A percentile compares a stretch with the other conserved stretches of the same genome.
Conservation (phyloP, 2,888 invertebrate genomes). For the Dinocampus coccinellae region DNA sequence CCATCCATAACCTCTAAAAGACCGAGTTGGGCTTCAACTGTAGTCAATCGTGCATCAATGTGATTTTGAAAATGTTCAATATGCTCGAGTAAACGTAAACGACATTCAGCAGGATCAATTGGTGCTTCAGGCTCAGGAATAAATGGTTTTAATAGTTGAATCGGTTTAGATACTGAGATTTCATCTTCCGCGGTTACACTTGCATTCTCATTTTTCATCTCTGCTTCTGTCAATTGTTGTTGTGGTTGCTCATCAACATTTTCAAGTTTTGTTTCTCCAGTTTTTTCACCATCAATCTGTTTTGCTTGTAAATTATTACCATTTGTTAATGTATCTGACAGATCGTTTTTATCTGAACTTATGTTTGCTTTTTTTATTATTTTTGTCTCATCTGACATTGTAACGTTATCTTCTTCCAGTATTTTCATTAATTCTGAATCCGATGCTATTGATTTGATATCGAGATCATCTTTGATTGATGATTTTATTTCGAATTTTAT, state of each 20-base stretch:
- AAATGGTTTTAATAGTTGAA: slow-evolving; percentile 49
- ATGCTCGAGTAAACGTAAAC: slow-evolving; percentile 82
- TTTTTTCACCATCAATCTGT: slow-evolving; percentile 12
- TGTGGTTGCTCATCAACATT: slow-evolving; percentile 36
- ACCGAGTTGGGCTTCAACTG: slow-evolving; percentile 82
- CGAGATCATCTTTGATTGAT: slow-evolving; percentile 59
- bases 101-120: slow-evolving; percentile 84
- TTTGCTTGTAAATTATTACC: slow-evolving; percentile 38
- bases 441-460: slow-evolving; percentile 64
- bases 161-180: slow-evolving; percentile 15
- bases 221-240: neutral
- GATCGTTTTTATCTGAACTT: slow-evolving; percentile 45
- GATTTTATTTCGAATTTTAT: slow-evolving; percentile 55
- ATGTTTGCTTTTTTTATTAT: slow-evolving; percentile 50
- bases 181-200: neutral
- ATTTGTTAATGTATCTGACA: slow-evolving; percentile 57
- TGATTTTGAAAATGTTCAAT: slow-evolving; percentile 81
- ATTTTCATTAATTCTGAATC: slow-evolving; percentile 68
- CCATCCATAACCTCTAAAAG: slow-evolving; percentile 76
- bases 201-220: neutral
- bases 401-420: slow-evolving; percentile 62
- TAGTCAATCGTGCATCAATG: slow-evolving; percentile 79
- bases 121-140: slow-evolving; percentile 86
- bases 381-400: slow-evolving; percentile 58
- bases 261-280: slow-evolving; percentile 47